Conservation (phyloP, 2,113 vertebrate species). For the Mormyrus iriodes region DNA sequence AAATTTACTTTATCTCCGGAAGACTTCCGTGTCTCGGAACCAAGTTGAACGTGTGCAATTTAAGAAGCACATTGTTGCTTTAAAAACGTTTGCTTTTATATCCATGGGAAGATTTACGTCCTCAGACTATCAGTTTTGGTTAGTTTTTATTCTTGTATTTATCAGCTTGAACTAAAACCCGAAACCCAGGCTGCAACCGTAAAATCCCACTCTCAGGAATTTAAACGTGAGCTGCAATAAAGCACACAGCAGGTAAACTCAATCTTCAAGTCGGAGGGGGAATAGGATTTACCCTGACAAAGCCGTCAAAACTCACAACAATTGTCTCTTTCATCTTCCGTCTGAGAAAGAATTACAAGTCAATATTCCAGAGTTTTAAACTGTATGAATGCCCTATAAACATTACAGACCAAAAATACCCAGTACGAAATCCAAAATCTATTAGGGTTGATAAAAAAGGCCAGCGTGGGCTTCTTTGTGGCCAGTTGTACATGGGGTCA, state of each 20-base stretch:
- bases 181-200: not conserved
- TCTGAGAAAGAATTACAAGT: constrained; percentile 17
- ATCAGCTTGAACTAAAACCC: constrained; percentile 11
- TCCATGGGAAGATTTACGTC: constrained; percentile 10
- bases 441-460: constrained; percentile 4
- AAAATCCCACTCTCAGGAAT: constrained; percentile 20
- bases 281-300: constrained; percentile 11
- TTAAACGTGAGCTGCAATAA: constrained; percentile 13
- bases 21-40: not conserved
- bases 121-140: constrained; percentile 1
- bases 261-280: constrained; percentile 7
- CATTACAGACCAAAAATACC: constrained; percentile 4
- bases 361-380: constrained; percentile 18
- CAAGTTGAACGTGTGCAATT: constrained; percentile 5
- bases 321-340: constrained; percentile 9
- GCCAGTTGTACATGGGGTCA: not conserved
- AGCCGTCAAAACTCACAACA: constrained; percentile 17
- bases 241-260: constrained; percentile 21
- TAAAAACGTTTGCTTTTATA: constrained; percentile 14
- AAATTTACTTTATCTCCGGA: constrained; percentile 22
- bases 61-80: constrained; percentile 14
- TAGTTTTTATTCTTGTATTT: constrained; percentile 15
- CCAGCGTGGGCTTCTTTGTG: not conserved
- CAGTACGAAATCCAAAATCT: constrained; percentile 17
- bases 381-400: constrained; percentile 14